Percentiles rank a stretch among this genome's conserved stretches.
These are phyloP conservation scores for Loxodonta africana DNA, from an alignment of 2,113 vertebrate genomes.

Conservation along the genomic window DNA sequence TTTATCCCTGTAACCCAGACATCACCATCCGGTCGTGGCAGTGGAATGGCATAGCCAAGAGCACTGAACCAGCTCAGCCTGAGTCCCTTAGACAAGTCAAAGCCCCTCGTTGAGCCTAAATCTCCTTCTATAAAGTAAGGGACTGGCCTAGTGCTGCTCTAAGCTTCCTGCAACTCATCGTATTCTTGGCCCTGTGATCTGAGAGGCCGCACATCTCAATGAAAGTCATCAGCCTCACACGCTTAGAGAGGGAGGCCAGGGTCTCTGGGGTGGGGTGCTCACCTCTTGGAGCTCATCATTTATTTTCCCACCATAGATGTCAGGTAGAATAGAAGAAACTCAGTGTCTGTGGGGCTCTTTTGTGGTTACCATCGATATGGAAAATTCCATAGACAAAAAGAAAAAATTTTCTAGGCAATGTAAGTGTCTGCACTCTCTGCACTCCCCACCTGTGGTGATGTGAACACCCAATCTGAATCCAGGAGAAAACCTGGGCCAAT, in stretches of 20 bases:
- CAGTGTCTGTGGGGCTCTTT: fast-evolving
- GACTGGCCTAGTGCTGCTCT: neutral
- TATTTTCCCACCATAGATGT: neutral
- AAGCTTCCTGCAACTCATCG: neutral
- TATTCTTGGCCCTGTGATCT: too few relatives aligned
- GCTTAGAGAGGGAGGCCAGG: neutral
- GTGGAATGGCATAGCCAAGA: neutral
- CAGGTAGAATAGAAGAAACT: neutral
- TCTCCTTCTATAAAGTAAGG: neutral
- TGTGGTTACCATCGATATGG: neutral
- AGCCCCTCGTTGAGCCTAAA: neutral
- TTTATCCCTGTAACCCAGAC: neutral
- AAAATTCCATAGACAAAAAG: neutral
- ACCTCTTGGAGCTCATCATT: neutral
- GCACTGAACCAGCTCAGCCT: neutral
- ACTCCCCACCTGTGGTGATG: neutral
- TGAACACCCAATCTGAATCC: neutral
- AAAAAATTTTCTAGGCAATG: neutral
- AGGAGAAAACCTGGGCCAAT: neutral
- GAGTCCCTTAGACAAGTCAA: neutral
- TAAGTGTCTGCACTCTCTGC: neutral
- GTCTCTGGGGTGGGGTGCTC: neutral
- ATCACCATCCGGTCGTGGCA: neutral
- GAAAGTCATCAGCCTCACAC: neutral
- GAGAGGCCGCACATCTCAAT: neutral